Evolutionary conservation across 2,888 invertebrate genomes (phyloP), one percentile per base, ranked within the genome.

Genomic region (Metopia argyrocephala): DNA sequence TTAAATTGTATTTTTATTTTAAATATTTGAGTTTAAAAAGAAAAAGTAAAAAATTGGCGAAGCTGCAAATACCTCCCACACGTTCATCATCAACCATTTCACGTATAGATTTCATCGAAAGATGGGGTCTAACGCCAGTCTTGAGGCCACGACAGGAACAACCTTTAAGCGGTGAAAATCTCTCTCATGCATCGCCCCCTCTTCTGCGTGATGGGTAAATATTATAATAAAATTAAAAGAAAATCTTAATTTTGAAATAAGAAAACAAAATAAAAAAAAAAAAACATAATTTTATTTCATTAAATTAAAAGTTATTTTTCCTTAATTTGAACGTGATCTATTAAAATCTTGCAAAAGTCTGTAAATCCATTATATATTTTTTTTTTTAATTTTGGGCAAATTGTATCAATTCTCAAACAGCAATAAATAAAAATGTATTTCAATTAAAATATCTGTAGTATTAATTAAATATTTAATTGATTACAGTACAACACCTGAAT

Each of bases 111-210:
- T 96, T 96, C 93, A 94, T 96, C 93, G 96, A 97, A 94, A 96
- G 96, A 96, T 97, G 97, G 97, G 97, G 97, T 95, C 96, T 97
- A 93, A 96, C 96, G 94, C 97, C 97, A 94, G 96, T 96, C 95
- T 95, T 96, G 94, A 95, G 95, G 93, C 96, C 96, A 95, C 96
- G 96, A 94, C 96, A 96, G 95, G 96, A 96, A 93, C 95, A 95
- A 94, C 96, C 95, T 94, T 94, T 91, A 90, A 92, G 91, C 92
- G 92, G 91, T 92, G 89, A 91, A 90, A 90, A 89, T 88, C 87
- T 91, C 86, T 89, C 89, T 84, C 88, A 87, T 86, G 88, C 86
- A 85, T 89, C 91, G 90, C 91, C 91, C 91, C 91, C 90, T 89
- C 91, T 91, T 91, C 90, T 89, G 84, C 89, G 88, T 86, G 90